Percentiles rank a stretch among this genome's conserved stretches.
Conservation (phyloP, 1,140 invertebrate species). For the Colletes latitarsis region DNA sequence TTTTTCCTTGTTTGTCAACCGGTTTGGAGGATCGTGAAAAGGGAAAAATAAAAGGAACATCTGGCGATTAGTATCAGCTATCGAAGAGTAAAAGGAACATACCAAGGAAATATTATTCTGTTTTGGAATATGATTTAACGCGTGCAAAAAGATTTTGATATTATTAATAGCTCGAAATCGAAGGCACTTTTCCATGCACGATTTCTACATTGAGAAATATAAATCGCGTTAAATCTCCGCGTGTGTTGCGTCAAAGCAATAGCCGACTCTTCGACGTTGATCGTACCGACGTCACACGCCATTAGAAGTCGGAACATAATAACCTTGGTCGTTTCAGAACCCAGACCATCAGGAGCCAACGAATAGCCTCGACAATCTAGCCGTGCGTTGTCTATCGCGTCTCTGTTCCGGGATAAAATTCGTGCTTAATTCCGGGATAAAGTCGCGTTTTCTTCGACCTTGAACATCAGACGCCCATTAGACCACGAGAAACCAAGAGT, state of each 20-base stretch:
- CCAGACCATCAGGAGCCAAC: constrained; percentile 37
- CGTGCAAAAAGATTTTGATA: too few species aligned
- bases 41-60: too few species aligned
- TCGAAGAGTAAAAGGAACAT: too few species aligned
- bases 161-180: too few species aligned
- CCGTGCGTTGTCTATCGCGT: background rate
- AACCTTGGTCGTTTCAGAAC: constrained; percentile 30
- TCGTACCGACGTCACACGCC: constrained; percentile 28
- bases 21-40: too few species aligned
- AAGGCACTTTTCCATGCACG: too few species aligned
- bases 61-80: too few species aligned
- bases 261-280: constrained; percentile 31
- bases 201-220: too few species aligned
- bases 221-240: too few species aligned
- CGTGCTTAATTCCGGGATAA: constrained; percentile 7
- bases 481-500: constrained; percentile 17
- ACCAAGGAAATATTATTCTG: too few species aligned
- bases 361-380: constrained; percentile 18
- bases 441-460: constrained; percentile 41
- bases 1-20: too few species aligned
- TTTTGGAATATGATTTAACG: too few species aligned
- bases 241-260: background rate
- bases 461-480: constrained; percentile 41
- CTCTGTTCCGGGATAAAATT: background rate
- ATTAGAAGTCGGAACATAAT: constrained; percentile 46